Evolutionary conservation across 2,797 vertebrate species (phyloP), one percentile per base, ranked within the genome.

Genomic region (Pteropus rufus): DNA sequence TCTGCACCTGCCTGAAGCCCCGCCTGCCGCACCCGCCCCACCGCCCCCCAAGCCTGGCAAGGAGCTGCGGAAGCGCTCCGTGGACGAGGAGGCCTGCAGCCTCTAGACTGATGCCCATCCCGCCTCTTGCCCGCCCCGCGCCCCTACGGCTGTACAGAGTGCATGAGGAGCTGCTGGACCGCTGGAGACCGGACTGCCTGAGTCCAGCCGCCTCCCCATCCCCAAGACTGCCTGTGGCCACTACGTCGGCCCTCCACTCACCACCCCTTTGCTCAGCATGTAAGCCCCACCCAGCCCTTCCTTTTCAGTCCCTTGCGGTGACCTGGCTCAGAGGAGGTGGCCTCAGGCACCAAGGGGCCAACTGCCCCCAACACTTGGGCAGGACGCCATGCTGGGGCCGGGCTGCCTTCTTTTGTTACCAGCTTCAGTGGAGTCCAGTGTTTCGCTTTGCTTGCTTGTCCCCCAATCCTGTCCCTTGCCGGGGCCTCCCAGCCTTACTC

Each of bases 21-120:
- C 98, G 56, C 99, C 98, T 2, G 98, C 98, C 18, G 98, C 94
- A 93, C 97, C 97, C 4, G 97, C 97, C 23, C 97, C 97, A 0
- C 97, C 97, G 0, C 97, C 98, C 19, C 98, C 98, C 89, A 99
- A 99, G 96, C 98, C 98, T 3, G 99, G 98, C 97, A 98, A 98
- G 98, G 98, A 98, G 97, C 98, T 99, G 97, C 98, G 97, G 98
- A 99, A 98, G 98, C 99, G 99, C 97, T 98, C 99, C 10, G 97
- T 98, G 96, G 99, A 99, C 46, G 98, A 98, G 92, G 64, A 95
- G 97, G 99, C 99, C 98, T 99, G 99, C 85, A 97, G 98, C 98
- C 98, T 99, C 96, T 99, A 99, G 98, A 96, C 64, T 56, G 97
- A 94, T 1, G 7, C 29, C 34, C 46, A 0, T 23, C 67, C 0